Evolutionary conservation across 2,888 invertebrate species (phyloP).

Genomic region (Lasioglossum oenotherae): DNA sequence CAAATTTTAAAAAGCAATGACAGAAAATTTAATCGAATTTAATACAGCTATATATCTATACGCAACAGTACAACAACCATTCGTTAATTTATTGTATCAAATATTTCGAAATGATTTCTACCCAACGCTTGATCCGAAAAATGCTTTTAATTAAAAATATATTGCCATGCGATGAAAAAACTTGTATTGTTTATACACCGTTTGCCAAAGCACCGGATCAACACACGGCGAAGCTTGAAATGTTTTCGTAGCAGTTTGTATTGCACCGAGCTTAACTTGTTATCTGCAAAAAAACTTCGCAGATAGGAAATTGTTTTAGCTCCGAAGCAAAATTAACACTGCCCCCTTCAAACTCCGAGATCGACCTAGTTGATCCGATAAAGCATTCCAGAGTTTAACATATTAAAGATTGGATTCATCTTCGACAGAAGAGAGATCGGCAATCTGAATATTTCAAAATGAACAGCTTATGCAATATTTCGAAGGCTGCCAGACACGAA

Average conservation of each 20-base stretch:
- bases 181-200: neutral
- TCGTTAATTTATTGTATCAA: neutral
- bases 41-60: neutral
- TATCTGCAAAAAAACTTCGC: neutral
- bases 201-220: neutral
- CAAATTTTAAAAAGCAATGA: too few relatives aligned
- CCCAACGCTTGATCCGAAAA: neutral
- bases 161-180: neutral
- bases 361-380: neutral
- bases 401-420: neutral
- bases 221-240: neutral
- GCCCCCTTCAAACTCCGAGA: neutral
- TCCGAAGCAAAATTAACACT: neutral
- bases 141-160: neutral
- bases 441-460: slow-evolving; percentile 3
- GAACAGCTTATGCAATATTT: neutral
- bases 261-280: neutral
- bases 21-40: neutral
- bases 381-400: neutral
- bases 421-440: neutral
- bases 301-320: neutral
- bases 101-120: neutral
- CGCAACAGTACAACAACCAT: neutral
- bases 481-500: neutral
- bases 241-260: neutral